These are phyloP conservation scores for Lepidochrysops patricia DNA, from an alignment of 2,888 invertebrate genomes.

Conservation along the genomic window DNA sequence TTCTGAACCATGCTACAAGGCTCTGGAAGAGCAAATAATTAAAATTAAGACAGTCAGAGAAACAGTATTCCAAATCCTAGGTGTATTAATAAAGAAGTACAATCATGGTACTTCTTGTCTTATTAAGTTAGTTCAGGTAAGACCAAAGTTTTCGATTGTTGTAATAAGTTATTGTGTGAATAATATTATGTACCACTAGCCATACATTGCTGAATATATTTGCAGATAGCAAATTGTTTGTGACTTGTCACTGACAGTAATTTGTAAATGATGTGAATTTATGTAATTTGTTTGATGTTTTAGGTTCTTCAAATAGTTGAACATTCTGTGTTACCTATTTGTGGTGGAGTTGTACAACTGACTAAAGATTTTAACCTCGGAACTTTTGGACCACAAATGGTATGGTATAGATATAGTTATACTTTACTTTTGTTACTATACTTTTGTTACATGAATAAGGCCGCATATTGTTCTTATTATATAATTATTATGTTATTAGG, in stretches of 20 bases:
- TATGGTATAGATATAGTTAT: conserved; percentile 26
- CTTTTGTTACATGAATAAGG: too few relatives aligned
- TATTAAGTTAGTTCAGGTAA: conserved; percentile 79
- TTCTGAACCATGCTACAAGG: conserved; percentile 83
- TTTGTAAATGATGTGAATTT: too few relatives aligned
- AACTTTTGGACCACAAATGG: conserved; percentile 82
- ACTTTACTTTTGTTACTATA: background rate
- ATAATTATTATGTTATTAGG: too few relatives aligned
- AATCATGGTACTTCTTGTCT: conserved; percentile 87
- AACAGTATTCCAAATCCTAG: conserved; percentile 85
- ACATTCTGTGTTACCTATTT: conserved; percentile 79
- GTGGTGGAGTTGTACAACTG: conserved; percentile 81
- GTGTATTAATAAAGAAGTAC: conserved; percentile 85
- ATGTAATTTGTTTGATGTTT: conserved; percentile 30
- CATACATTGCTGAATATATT: too few relatives aligned
- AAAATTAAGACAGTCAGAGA: conserved; percentile 79
- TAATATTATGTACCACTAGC: too few relatives aligned
- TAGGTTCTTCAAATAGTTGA: conserved; percentile 85
- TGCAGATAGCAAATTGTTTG: too few relatives aligned
- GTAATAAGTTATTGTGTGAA: too few relatives aligned
- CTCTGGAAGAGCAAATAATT: conserved; percentile 76
- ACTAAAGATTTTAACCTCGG: conserved; percentile 79
- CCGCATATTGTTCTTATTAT: too few relatives aligned
- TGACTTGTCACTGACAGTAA: too few relatives aligned
- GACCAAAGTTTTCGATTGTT: too few relatives aligned